phyloP scores from a whole-genome alignment of 2,888 invertebrate genomes.

The Eristalis tenax region DNA sequence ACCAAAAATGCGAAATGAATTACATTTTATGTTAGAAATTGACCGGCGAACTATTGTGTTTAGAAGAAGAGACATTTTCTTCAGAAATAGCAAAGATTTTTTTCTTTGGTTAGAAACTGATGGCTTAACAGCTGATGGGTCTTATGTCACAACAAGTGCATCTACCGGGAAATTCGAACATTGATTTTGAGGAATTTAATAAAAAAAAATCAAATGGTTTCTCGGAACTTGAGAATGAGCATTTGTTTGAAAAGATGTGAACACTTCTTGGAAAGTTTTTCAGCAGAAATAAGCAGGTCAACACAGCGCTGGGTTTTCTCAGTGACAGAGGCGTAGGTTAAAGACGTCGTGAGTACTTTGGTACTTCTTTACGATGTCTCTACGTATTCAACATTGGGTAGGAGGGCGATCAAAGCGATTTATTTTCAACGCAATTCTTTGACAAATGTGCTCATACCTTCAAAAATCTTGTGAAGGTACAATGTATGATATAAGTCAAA shows the following conservation, averaged over 20 bases:
- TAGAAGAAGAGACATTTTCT: slow-evolving; percentile 54
- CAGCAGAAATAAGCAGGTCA: too few species aligned
- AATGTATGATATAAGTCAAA: too few species aligned
- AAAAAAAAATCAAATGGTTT: neutral
- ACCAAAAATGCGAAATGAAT: slow-evolving; percentile 61
- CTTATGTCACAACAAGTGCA: slow-evolving; percentile 58
- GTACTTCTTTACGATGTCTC: neutral
- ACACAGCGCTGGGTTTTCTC: neutral
- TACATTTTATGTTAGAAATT: slow-evolving; percentile 55
- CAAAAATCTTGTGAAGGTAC: too few species aligned
- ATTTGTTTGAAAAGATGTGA: neutral
- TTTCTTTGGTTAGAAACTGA: slow-evolving; percentile 38
- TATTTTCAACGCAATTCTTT: too few species aligned
- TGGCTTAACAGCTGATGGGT: slow-evolving; percentile 36
- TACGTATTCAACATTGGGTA: neutral
- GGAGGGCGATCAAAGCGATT: too few species aligned
- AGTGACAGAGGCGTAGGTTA: neutral
- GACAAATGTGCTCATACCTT: too few species aligned
- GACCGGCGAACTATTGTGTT: slow-evolving; percentile 55
- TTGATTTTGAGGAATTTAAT: neutral
- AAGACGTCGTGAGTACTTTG: neutral
- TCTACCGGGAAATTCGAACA: neutral
- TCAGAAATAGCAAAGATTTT: neutral
- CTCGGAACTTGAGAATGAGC: neutral
- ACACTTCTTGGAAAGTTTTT: neutral